phyloP scores from a whole-genome alignment of 2,113 vertebrate genomes.

The Tragelaphus imberbis region DNA sequence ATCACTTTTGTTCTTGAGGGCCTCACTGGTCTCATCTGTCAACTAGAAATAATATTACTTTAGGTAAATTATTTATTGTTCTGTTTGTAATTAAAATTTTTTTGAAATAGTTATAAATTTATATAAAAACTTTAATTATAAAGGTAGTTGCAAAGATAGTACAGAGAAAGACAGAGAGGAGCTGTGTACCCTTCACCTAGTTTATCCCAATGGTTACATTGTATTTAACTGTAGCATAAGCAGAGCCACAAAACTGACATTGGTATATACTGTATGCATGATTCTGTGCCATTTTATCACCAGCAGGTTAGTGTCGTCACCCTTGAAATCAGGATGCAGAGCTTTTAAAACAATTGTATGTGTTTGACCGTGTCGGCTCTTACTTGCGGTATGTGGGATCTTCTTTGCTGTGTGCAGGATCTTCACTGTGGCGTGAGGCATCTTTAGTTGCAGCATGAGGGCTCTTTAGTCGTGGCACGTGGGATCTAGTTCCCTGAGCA shows the following conservation, averaged over 20 bases:
- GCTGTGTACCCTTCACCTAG: not conserved
- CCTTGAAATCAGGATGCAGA: not conserved
- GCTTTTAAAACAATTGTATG: not conserved
- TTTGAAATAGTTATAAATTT: not conserved
- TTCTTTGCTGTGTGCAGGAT: not conserved
- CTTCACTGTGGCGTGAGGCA: not conserved
- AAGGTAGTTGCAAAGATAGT: not conserved
- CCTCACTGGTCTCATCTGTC: not conserved
- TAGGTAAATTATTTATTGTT: not conserved
- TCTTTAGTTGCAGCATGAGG: not conserved
- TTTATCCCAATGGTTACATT: not conserved
- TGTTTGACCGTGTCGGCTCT: not conserved
- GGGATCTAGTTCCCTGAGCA: not conserved
- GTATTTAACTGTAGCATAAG: not conserved
- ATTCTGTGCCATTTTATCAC: not conserved
- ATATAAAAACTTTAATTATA: not conserved
- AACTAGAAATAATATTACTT: not conserved
- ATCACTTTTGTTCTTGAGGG: not conserved
- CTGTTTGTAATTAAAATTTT: not conserved
- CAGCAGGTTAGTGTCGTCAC: not conserved
- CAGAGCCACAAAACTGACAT: not conserved
- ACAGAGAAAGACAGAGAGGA: not conserved
- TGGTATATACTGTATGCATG: not conserved
- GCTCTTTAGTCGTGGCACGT: not conserved
- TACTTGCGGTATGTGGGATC: not conserved